These are phyloP conservation scores for Danio tinwini DNA, from an alignment of 2,797 vertebrate genomes.

Conservation along the genomic window DNA sequence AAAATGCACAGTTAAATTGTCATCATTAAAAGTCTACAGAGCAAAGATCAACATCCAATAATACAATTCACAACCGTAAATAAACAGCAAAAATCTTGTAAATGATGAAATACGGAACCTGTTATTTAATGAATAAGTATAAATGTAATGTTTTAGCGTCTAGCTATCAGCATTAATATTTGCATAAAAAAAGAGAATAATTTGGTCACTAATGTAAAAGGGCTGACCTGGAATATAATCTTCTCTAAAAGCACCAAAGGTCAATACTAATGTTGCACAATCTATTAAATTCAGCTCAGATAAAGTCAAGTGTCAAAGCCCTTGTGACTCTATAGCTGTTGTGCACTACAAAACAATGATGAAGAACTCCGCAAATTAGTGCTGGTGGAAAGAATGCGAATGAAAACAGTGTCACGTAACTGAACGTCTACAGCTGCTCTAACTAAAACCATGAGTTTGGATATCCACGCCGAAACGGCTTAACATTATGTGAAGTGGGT, in stretches of 20 bases:
- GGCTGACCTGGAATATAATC: neutral
- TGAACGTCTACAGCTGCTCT: constrained; percentile 17
- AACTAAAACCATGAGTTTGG: constrained; percentile 27
- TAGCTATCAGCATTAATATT: neutral
- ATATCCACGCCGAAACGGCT: constrained; percentile 6
- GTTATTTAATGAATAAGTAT: neutral
- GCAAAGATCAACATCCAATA: too few species aligned
- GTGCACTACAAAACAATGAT: neutral
- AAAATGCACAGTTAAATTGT: too few species aligned
- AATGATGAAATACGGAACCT: too few species aligned
- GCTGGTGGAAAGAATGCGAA: constrained; percentile 34
- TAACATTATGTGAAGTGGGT: constrained; percentile 29
- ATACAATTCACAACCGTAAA: too few species aligned
- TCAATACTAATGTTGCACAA: neutral
- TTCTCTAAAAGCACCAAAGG: neutral
- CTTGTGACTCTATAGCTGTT: neutral
- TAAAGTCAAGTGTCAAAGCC: neutral
- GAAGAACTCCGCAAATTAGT: neutral
- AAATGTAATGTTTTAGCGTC: neutral
- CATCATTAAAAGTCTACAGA: too few species aligned
- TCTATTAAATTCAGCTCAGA: constrained; percentile 7
- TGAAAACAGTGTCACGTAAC: constrained; percentile 13
- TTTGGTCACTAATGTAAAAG: neutral
- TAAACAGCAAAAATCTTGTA: too few species aligned
- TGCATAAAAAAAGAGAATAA: neutral